These are phyloP conservation scores for Frieseomelitta varia DNA, from an alignment of 1,140 invertebrate genomes.

Conservation along the genomic window DNA sequence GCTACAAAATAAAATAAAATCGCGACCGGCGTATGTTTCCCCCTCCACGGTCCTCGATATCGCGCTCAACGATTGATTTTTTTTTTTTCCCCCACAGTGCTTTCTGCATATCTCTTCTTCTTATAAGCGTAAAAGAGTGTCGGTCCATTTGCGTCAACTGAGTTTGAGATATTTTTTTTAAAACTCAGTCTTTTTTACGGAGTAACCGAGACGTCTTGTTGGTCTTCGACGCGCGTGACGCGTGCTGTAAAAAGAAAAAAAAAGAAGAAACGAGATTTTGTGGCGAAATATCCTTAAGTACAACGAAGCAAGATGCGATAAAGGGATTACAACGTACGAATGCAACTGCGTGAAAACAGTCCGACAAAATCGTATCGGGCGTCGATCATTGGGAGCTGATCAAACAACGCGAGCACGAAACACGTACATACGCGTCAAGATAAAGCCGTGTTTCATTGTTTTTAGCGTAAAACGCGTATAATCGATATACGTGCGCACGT, in stretches of 20 bases:
- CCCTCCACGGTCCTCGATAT: neutral
- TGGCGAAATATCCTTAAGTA: too few relatives aligned
- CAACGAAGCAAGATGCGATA: neutral
- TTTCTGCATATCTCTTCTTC: neutral
- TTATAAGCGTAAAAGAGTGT: too few relatives aligned
- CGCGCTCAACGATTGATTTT: neutral
- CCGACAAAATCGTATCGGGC: neutral
- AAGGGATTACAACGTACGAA: neutral
- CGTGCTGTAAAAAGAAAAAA: neutral
- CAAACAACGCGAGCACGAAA: neutral
- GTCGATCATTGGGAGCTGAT: neutral
- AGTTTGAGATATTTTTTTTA: neutral
- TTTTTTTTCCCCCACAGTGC: neutral
- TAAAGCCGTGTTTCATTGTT: neutral
- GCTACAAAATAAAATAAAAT: conserved; percentile 51
- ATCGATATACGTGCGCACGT: conserved; percentile 18
- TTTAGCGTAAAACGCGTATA: conserved; percentile 27
- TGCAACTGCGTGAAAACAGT: neutral
- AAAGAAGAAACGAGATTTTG: too few relatives aligned
- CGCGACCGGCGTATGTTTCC: conserved; percentile 39
- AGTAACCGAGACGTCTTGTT: neutral
- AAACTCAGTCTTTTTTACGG: neutral
- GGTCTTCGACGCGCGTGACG: neutral
- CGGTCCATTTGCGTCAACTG: too few relatives aligned
- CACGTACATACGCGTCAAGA: neutral